These are phyloP conservation scores for Austrofundulus limnaeus DNA, from an alignment of 2,113 vertebrate species.

Conservation along the genomic window DNA sequence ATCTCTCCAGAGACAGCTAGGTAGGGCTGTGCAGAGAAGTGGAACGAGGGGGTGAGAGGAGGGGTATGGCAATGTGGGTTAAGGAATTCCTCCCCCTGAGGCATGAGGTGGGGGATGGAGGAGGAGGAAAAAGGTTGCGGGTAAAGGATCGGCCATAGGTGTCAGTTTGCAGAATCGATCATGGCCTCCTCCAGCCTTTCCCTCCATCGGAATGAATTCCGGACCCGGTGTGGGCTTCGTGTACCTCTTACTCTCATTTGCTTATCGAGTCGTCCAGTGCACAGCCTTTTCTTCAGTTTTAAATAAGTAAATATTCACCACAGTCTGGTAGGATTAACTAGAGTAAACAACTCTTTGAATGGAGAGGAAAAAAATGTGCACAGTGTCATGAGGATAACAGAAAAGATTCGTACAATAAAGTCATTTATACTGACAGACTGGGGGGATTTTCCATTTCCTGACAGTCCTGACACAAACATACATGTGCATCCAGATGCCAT, in stretches of 20 bases:
- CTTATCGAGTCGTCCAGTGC: conserved; percentile 48
- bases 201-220: conserved; percentile 66
- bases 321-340: conserved; percentile 32
- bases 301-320: conserved; percentile 66
- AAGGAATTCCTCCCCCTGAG: conserved; percentile 75
- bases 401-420: conserved; percentile 18
- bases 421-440: background rate
- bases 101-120: conserved; percentile 24
- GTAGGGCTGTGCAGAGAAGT: conserved; percentile 51
- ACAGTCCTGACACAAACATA: conserved; percentile 17
- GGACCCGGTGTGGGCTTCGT: conserved; percentile 69
- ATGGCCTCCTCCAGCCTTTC: conserved; percentile 34
- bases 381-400: conserved; percentile 7
- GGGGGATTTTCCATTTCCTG: conserved; percentile 42
- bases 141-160: conserved; percentile 65
- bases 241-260: conserved; percentile 65
- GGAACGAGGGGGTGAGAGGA: conserved; percentile 17
- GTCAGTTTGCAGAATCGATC: conserved; percentile 71
- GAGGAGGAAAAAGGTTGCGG: conserved; percentile 53
- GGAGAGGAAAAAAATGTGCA: conserved; percentile 19
- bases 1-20: conserved; percentile 66
- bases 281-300: conserved; percentile 33
- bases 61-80: conserved; percentile 42
- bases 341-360: conserved; percentile 36
- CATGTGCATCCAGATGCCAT: conserved; percentile 38